A percentile compares a stretch with the other conserved stretches of the same genome.
Conservation (phyloP, 2,888 invertebrate genomes). For the Trachelus stipa region DNA sequence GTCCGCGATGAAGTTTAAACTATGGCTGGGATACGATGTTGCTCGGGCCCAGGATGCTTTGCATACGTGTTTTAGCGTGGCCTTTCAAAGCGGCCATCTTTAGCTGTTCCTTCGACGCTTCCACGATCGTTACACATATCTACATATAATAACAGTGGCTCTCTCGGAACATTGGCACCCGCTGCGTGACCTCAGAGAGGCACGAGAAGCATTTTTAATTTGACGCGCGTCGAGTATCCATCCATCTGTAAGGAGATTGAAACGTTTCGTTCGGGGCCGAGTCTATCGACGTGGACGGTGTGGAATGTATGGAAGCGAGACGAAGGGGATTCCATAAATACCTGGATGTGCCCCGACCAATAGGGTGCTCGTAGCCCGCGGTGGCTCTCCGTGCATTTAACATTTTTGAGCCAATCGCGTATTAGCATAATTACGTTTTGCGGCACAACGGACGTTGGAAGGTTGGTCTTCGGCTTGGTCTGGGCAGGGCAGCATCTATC, state of each 20-base stretch:
- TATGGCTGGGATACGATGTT: background rate
- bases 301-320: conserved; percentile 20
- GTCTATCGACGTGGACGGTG: background rate
- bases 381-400: conserved; percentile 58
- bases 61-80: conserved; percentile 25
- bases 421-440: conserved; percentile 66
- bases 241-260: conserved; percentile 44
- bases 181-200: background rate
- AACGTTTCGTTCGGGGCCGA: conserved; percentile 35
- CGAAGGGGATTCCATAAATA: conserved; percentile 54
- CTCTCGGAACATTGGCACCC: background rate
- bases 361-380: conserved; percentile 51
- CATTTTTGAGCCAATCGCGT: conserved; percentile 64
- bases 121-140: background rate
- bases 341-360: conserved; percentile 25
- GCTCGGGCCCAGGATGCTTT: background rate
- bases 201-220: background rate
- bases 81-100: conserved; percentile 23
- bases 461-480: conserved; percentile 4
- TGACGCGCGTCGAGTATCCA: background rate
- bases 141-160: background rate
- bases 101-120: conserved; percentile 25
- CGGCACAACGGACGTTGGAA: conserved; percentile 34
- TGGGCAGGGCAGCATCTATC: background rate
- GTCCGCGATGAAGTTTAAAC: background rate